phyloP scores from a whole-genome alignment of 92 coral and sea anemone genomes.

The Phymanthus crucifer region DNA sequence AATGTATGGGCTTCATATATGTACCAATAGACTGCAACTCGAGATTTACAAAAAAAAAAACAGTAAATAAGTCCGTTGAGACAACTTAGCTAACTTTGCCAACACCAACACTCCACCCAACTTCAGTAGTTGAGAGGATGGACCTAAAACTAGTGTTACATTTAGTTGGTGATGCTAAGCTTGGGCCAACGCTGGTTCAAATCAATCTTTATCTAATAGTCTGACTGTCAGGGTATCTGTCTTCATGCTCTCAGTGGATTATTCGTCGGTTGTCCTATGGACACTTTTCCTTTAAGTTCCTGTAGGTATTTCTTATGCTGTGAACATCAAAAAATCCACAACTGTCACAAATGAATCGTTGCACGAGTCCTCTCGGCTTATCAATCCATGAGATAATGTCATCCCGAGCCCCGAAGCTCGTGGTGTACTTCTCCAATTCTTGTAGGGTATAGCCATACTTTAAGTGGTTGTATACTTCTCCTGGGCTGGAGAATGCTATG shows the following conservation, averaged over 20 bases:
- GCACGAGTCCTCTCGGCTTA: constrained; percentile 66
- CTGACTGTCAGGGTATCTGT: too few species aligned
- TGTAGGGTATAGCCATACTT: constrained; percentile 56
- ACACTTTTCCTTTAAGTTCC: constrained; percentile 64
- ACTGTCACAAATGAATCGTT: constrained; percentile 56
- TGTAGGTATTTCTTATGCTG: constrained; percentile 62
- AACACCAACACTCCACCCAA: too few species aligned
- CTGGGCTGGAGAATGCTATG: constrained; percentile 63
- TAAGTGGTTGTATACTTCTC: constrained; percentile 55
- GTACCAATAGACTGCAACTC: too few species aligned
- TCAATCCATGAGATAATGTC: constrained; percentile 75
- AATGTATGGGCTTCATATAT: too few species aligned
- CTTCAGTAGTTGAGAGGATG: too few species aligned
- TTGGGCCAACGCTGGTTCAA: too few species aligned
- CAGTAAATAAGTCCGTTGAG: too few species aligned
- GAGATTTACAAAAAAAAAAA: too few species aligned
- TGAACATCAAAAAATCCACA: constrained; percentile 48
- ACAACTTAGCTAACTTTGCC: too few species aligned
- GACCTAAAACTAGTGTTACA: too few species aligned
- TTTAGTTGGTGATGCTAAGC: too few species aligned
- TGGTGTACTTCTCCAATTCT: constrained; percentile 60
- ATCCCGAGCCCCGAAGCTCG: constrained; percentile 54
- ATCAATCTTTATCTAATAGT: too few species aligned
- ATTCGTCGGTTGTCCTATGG: neutral
- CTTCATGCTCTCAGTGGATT: neutral